phyloP scores from a whole-genome alignment of 2,888 invertebrate genomes.

The Tenthredo livida region DNA sequence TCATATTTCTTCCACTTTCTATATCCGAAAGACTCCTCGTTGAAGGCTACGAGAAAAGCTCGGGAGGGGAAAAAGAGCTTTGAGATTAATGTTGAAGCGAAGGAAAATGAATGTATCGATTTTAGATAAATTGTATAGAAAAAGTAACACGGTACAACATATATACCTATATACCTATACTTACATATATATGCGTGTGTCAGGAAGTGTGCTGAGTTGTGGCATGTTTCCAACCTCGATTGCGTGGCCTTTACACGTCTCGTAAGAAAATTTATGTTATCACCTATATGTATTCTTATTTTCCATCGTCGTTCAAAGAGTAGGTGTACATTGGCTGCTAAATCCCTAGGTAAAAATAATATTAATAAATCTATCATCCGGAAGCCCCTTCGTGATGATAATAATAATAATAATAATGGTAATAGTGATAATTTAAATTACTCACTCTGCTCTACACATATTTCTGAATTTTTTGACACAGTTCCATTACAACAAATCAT shows the following conservation, averaged over 20 bases:
- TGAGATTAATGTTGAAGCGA: slow-evolving; percentile 34
- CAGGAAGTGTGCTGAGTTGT: slow-evolving; percentile 39
- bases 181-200: not conserved
- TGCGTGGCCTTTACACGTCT: slow-evolving; percentile 32
- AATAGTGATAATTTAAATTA: not conserved
- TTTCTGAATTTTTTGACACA: not conserved
- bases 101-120: slow-evolving; percentile 45
- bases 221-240: slow-evolving; percentile 30
- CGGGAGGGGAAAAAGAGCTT: not conserved
- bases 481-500: not conserved
- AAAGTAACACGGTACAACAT: not conserved
- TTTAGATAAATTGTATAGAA: slow-evolving; percentile 37
- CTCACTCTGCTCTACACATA: not conserved
- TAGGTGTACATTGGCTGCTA: not conserved
- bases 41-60: not conserved
- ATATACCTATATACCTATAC: too few relatives aligned
- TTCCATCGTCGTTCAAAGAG: not conserved
- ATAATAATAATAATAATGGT: not conserved
- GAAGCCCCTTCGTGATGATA: not conserved
- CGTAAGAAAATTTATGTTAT: slow-evolving; percentile 22
- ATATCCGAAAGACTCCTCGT: not conserved
- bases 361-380: not conserved
- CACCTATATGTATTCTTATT: not conserved
- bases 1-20: not conserved
- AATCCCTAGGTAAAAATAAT: not conserved